These are phyloP conservation scores for Geophilus truncorum DNA, from an alignment of 2,888 invertebrate species.

Conservation along the genomic window DNA sequence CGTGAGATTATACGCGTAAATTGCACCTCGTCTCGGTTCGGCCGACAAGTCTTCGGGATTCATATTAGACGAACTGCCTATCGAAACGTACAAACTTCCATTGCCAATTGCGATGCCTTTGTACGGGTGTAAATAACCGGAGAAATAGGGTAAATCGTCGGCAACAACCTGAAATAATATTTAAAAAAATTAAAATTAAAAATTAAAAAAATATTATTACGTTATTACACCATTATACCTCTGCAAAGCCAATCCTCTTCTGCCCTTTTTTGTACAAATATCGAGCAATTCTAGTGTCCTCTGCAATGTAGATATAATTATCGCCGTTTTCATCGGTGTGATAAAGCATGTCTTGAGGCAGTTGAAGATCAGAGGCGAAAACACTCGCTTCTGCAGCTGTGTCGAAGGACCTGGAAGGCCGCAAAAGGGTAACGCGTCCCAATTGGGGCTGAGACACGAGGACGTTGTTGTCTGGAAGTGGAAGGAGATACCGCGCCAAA, in stretches of 20 bases:
- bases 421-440: neutral
- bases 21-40: neutral
- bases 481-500: neutral
- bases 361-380: neutral
- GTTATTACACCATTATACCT: no score
- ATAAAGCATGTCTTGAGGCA: neutral
- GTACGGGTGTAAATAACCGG: neutral
- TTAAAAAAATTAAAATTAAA: no score
- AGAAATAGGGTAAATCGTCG: neutral
- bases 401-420: neutral
- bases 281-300: neutral
- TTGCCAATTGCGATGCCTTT: neutral
- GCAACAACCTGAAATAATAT: neutral
- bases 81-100: neutral
- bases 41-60: neutral
- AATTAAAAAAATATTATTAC: no score
- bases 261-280: neutral
- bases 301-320: slow-evolving; percentile 1
- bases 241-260: neutral
- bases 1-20: slow-evolving; percentile 28
- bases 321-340: neutral
- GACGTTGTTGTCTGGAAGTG: neutral
- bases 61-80: neutral
- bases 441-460: neutral
- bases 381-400: no score